phyloP scores from a whole-genome alignment of 2,797 vertebrate genomes.

The Poeciliopsis presidionis region DNA sequence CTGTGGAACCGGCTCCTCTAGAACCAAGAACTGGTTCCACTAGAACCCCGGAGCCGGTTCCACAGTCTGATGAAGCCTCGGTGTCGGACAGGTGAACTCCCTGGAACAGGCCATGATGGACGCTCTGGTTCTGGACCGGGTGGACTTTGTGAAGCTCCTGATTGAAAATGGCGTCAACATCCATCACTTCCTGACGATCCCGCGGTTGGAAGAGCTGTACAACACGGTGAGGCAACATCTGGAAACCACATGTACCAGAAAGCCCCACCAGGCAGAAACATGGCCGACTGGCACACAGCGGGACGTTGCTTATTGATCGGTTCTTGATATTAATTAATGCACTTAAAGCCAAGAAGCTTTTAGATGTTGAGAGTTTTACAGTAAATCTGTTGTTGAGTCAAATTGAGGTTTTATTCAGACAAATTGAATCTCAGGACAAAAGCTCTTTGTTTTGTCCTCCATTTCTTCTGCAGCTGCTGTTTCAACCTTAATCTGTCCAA shows the following conservation, averaged over 20 bases:
- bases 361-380: neutral
- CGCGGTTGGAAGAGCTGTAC: conserved; percentile 94
- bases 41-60: too few relatives aligned
- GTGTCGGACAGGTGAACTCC: conserved; percentile 86
- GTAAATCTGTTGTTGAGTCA: neutral
- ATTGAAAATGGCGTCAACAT: conserved; percentile 98
- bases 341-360: neutral
- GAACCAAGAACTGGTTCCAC: too few relatives aligned
- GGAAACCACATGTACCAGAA: neutral
- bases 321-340: neutral
- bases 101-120: conserved; percentile 98
- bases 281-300: neutral
- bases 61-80: too few relatives aligned
- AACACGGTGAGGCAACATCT: conserved; percentile 86
- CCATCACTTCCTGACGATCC: conserved; percentile 95
- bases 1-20: too few relatives aligned
- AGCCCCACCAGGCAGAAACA: neutral
- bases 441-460: conserved; percentile 5
- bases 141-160: conserved; percentile 95
- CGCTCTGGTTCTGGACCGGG: conserved; percentile 91
- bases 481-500: conserved; percentile 39
- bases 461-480: conserved; percentile 21
- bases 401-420: neutral
- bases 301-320: neutral
- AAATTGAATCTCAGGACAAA: neutral